Evolutionary conservation across 2,888 invertebrate genomes (phyloP), one percentile per base, ranked within the genome.

Genomic region (Amphipoea lucens): DNA sequence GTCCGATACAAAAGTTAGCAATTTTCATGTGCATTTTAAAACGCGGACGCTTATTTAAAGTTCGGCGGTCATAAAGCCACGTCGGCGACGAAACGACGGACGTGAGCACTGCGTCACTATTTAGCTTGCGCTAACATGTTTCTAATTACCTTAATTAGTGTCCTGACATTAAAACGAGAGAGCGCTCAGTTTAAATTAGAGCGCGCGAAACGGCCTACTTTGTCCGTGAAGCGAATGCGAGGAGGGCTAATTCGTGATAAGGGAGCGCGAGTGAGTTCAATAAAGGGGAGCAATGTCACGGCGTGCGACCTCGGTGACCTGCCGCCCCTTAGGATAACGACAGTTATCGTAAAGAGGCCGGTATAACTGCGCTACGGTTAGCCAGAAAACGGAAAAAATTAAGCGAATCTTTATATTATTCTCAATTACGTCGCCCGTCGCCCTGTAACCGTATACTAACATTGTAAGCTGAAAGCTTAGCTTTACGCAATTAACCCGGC

Each of bases 131-230:
- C 92, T 95, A 94, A 94, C 93, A 94, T 94, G 93, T 94, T 94
- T 94, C 93, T 94, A 95, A 96, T 96, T 96, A 94, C 92, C 92
- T 94, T 95, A 96, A 96, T 96, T 95, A 95, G 95, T 93, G 93
- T 93, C 93, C 94, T 93, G 91, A 91, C 93, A 94, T 95, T 94
- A 95, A 91, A 94, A 91, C 91, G 92, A 92, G 93, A 94, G 92
- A 92, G 92, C 90, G 94, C 90, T 94, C 91, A 91, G 92, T 96
- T 96, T 94, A 95, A 96, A 96, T 95, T 94, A 94, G 94, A 94
- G 92, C 92, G 92, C 93, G 92, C 90, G 90, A 92, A 95, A 95
- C 92, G 93, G 94, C 94, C 95, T 94, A 95, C 93, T 96, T 95
- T 93, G 93, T 92, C 92, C 94, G 95, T 95, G 95, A 95, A 95